A percentile compares a stretch with the other conserved stretches of the same genome.
phyloP scores from a whole-genome alignment of 2,113 vertebrate genomes.

The Bothrops jararaca region DNA sequence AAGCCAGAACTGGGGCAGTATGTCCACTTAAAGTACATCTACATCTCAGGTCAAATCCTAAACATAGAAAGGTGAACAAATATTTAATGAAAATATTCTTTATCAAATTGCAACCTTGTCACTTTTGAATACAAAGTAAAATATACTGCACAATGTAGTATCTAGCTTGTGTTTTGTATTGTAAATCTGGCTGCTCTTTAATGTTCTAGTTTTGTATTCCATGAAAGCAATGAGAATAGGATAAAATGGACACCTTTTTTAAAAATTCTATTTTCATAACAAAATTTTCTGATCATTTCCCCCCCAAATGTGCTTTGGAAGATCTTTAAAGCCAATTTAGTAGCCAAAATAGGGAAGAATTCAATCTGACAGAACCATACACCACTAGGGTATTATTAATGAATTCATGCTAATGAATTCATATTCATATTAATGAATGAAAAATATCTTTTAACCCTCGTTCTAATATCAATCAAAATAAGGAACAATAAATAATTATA shows the following conservation, averaged over 20 bases:
- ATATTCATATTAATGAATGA: background rate
- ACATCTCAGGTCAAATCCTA: slow-evolving; percentile 74
- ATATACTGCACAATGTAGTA: background rate
- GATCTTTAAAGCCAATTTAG: background rate
- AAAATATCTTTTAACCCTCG: background rate
- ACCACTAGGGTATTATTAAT: background rate
- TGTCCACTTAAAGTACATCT: slow-evolving; percentile 75
- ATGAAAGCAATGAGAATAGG: background rate
- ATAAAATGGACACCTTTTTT: background rate
- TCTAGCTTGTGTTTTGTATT: background rate
- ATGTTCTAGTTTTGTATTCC: background rate
- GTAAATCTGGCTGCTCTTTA: background rate
- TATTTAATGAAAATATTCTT: background rate
- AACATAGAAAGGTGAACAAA: slow-evolving; percentile 29
- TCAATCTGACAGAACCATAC: background rate
- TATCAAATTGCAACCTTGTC: background rate
- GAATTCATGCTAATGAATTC: background rate
- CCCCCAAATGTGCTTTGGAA: background rate
- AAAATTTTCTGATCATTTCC: background rate
- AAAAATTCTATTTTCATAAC: background rate
- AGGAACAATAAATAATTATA: background rate
- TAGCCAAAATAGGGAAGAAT: background rate
- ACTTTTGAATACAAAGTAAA: background rate
- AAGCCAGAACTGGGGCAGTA: slow-evolving; percentile 82
- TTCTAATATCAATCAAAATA: background rate